Evolutionary conservation across 2,113 vertebrate species (phyloP).

Genomic region (Ictidomys tridecemlineatus): DNA sequence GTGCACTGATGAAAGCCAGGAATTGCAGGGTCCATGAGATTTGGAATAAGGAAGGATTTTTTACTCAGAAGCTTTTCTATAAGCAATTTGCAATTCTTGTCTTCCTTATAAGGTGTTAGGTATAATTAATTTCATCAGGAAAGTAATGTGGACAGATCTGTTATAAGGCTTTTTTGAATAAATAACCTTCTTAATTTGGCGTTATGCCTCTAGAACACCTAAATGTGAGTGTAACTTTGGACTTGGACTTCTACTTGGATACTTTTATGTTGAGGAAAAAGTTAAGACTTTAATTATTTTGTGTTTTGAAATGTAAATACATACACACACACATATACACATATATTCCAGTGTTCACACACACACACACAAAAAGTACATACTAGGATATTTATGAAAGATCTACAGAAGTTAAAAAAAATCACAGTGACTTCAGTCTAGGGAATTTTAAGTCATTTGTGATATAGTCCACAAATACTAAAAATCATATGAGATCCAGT

Average conservation of each 20-base stretch:
- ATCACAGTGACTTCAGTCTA: neutral
- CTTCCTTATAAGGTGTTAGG: conserved; percentile 15
- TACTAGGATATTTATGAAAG: neutral
- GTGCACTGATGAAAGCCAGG: neutral
- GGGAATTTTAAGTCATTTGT: conserved; percentile 31
- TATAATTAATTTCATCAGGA: conserved; percentile 37
- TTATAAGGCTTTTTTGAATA: conserved; percentile 10
- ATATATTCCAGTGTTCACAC: no score
- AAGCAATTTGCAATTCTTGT: neutral
- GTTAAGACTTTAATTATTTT: conserved; percentile 35
- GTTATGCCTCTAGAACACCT: neutral
- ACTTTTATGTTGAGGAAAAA: conserved; percentile 30
- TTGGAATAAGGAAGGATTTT: neutral
- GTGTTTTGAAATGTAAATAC: neutral
- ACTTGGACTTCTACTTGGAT: conserved; percentile 27
- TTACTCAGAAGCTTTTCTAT: neutral
- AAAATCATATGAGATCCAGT: conserved; percentile 12
- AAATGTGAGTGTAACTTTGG: neutral
- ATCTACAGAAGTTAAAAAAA: conserved; percentile 57
- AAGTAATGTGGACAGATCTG: neutral
- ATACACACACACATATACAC: neutral
- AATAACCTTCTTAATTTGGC: neutral
- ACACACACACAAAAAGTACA: no score
- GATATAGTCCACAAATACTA: neutral
- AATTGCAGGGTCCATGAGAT: neutral